A percentile compares a stretch with the other conserved stretches of the same genome.
phyloP scores from a whole-genome alignment of 2,888 invertebrate species.

The Hyppa rectilinea region DNA sequence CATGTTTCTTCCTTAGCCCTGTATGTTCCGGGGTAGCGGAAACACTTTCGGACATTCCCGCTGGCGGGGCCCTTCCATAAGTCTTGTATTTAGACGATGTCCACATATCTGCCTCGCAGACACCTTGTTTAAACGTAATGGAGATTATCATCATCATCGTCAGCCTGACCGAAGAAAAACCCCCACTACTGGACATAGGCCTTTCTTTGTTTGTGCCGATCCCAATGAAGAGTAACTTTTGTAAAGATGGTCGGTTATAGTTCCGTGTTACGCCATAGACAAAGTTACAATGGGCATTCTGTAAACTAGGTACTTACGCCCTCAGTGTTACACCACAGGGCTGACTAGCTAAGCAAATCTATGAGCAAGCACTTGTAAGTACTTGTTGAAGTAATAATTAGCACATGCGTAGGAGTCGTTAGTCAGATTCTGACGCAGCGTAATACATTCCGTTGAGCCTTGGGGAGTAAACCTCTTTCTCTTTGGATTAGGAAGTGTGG shows the following conservation, averaged over 20 bases:
- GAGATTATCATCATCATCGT: too few relatives aligned
- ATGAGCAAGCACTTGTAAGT: constrained; percentile 51
- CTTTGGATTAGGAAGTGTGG: constrained; percentile 23
- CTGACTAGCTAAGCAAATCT: constrained; percentile 39
- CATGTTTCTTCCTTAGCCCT: too few relatives aligned
- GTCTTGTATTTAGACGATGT: neutral
- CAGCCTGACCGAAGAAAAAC: too few relatives aligned
- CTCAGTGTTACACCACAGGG: constrained; percentile 46
- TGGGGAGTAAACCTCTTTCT: constrained; percentile 47
- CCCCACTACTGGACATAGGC: too few relatives aligned
- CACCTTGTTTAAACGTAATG: neutral
- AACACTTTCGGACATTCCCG: too few relatives aligned
- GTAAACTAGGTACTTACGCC: constrained; percentile 31
- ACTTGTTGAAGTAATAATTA: constrained; percentile 53
- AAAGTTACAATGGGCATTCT: constrained; percentile 3
- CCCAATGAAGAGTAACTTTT: neutral
- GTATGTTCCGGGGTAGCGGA: too few relatives aligned
- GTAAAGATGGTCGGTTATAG: too few relatives aligned
- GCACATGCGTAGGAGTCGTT: constrained; percentile 53
- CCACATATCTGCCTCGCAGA: neutral
- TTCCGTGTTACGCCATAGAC: neutral
- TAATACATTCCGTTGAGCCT: constrained; percentile 45
- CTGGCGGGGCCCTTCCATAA: neutral
- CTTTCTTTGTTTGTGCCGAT: too few relatives aligned
- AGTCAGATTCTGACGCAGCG: constrained; percentile 57